These are phyloP conservation scores for Semnornis frantzii DNA, from an alignment of 2,113 vertebrate species.

Conservation along the genomic window DNA sequence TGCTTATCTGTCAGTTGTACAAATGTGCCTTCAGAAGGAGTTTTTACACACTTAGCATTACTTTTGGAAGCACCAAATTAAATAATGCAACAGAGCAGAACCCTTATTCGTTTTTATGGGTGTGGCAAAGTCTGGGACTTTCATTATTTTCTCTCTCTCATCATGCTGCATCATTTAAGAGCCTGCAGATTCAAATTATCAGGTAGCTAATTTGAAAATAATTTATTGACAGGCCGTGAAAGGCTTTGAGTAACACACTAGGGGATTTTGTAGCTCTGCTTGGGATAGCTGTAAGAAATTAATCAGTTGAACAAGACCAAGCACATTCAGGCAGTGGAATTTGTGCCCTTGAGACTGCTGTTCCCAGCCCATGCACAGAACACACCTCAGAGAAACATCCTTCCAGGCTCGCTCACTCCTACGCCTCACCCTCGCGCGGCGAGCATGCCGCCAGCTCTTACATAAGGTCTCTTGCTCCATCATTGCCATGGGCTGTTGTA, in stretches of 20 bases:
- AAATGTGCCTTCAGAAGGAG: not conserved
- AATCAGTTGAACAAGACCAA: slow-evolving; percentile 64
- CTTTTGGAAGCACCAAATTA: not conserved
- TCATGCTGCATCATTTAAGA: not conserved
- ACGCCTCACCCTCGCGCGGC: not conserved
- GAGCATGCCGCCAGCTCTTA: slow-evolving; percentile 45
- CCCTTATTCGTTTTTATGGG: not conserved
- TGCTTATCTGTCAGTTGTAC: not conserved
- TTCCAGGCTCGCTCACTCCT: slow-evolving; percentile 53
- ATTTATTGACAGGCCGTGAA: slow-evolving; percentile 8
- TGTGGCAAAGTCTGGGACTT: not conserved
- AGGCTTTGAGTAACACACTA: not conserved
- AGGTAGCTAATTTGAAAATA: slow-evolving; percentile 52
- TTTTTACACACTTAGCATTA: not conserved
- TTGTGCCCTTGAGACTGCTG: slow-evolving; percentile 68
- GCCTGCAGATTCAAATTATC: slow-evolving; percentile 6
- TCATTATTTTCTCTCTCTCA: not conserved
- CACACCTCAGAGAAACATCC: slow-evolving; percentile 71
- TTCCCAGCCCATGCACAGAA: slow-evolving; percentile 58
- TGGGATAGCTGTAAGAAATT: slow-evolving; percentile 45
- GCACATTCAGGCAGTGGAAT: slow-evolving; percentile 58
- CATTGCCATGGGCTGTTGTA: slow-evolving; percentile 50
- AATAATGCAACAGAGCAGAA: not conserved
- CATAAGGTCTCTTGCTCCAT: slow-evolving; percentile 64
- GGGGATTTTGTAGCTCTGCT: not conserved